These are phyloP conservation scores for Seladonia tumulorum DNA, from an alignment of 2,888 invertebrate species.

Conservation along the genomic window DNA sequence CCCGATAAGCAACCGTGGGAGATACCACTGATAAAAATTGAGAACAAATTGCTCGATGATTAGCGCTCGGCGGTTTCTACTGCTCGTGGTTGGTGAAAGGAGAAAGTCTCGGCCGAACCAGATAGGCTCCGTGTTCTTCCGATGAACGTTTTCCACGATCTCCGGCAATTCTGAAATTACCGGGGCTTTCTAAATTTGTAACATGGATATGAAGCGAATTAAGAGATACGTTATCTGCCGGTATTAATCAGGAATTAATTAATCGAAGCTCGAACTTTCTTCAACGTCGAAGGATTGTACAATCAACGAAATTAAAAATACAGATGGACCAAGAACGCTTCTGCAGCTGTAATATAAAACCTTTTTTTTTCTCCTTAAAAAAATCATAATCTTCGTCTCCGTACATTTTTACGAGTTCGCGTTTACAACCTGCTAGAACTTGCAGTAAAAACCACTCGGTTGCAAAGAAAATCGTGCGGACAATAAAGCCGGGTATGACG, in stretches of 20 bases:
- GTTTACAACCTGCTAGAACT: background rate
- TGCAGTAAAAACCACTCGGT: background rate
- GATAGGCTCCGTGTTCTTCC: background rate
- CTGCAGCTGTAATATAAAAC: too few relatives aligned
- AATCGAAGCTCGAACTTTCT: background rate
- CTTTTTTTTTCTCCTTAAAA: too few relatives aligned
- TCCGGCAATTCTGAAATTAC: background rate
- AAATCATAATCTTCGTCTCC: too few relatives aligned
- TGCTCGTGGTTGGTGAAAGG: background rate
- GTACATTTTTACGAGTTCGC: too few relatives aligned
- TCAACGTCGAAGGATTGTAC: background rate
- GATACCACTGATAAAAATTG: background rate
- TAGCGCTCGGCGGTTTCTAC: background rate
- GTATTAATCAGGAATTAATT: background rate
- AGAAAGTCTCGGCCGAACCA: background rate
- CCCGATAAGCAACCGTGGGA: background rate
- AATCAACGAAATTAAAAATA: too few relatives aligned
- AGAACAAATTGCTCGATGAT: background rate
- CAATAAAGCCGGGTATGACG: background rate
- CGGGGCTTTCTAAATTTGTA: constrained; percentile 4
- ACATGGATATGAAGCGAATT: background rate
- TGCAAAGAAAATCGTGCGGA: background rate
- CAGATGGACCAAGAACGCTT: too few relatives aligned
- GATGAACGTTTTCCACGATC: constrained; percentile 1
- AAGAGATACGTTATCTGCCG: background rate